A percentile compares a stretch with the other conserved stretches of the same genome.
These are phyloP conservation scores for Pandion haliaetus DNA, from an alignment of 2,113 vertebrate species.

Conservation along the genomic window DNA sequence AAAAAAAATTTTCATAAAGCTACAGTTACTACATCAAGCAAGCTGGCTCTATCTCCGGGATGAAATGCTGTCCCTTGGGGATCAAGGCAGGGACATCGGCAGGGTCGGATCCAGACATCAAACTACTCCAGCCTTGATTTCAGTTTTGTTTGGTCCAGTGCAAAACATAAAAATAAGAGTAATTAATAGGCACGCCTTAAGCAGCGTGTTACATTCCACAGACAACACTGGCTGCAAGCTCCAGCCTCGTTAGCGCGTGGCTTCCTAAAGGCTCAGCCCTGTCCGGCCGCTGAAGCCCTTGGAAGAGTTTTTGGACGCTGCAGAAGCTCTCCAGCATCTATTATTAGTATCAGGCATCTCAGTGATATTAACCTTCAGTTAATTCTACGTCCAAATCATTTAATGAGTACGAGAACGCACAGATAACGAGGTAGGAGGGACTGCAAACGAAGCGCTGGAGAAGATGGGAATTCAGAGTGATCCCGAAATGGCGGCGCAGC, in stretches of 20 bases:
- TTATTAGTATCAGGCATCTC: background rate
- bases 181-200: too few species aligned
- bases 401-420: fast-evolving
- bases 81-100: background rate
- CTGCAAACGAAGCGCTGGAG: background rate
- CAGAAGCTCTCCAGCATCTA: background rate
- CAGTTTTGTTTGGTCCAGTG: background rate
- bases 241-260: fast-evolving
- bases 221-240: background rate
- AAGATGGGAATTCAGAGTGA: background rate
- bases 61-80: background rate
- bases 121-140: background rate
- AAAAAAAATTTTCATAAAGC: background rate
- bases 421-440: background rate
- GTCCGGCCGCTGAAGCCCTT: background rate
- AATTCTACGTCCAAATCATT: background rate
- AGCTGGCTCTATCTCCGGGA: background rate
- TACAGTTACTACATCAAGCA: background rate
- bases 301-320: background rate
- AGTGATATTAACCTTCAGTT: background rate
- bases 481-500: fast-evolving
- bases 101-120: background rate
- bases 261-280: background rate
- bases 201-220: background rate
- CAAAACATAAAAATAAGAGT: background rate